Conservation (phyloP, 2,113 vertebrate species). For the Campylomormyrus numenius region DNA sequence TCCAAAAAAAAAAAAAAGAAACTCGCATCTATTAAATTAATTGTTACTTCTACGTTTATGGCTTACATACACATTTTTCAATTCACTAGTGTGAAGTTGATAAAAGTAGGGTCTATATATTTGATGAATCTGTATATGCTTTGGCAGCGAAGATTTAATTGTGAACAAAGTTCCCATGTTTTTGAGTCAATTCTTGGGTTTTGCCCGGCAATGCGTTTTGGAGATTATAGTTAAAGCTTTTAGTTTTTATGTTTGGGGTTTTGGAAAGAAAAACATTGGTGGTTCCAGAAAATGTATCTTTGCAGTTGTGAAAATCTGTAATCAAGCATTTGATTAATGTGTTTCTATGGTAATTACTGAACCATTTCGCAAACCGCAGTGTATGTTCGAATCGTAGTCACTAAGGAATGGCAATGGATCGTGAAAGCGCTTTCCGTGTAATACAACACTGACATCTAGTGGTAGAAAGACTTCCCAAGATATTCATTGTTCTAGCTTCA, state of each 20-base stretch:
- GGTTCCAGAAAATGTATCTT: background rate
- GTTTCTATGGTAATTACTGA: background rate
- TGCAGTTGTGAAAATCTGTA: background rate
- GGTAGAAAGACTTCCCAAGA: background rate
- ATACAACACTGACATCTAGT: constrained; percentile 14
- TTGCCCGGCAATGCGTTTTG: background rate
- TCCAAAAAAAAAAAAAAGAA: background rate
- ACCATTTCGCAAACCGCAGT: background rate
- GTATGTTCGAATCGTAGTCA: background rate
- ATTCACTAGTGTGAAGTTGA: background rate
- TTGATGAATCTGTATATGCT: background rate
- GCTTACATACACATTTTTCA: background rate
- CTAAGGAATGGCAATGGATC: background rate
- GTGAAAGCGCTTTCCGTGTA: background rate
- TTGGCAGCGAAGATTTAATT: background rate
- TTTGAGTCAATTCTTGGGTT: background rate
- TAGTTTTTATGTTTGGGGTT: background rate
- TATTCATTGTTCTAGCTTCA: background rate
- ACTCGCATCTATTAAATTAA: background rate
- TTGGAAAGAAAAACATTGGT: background rate
- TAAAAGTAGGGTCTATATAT: background rate
- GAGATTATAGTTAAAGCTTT: background rate
- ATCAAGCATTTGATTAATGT: background rate
- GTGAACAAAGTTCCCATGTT: background rate
- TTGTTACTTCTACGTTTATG: background rate